phyloP scores from a whole-genome alignment of 2,888 invertebrate species.

The Tridacna crocea region DNA sequence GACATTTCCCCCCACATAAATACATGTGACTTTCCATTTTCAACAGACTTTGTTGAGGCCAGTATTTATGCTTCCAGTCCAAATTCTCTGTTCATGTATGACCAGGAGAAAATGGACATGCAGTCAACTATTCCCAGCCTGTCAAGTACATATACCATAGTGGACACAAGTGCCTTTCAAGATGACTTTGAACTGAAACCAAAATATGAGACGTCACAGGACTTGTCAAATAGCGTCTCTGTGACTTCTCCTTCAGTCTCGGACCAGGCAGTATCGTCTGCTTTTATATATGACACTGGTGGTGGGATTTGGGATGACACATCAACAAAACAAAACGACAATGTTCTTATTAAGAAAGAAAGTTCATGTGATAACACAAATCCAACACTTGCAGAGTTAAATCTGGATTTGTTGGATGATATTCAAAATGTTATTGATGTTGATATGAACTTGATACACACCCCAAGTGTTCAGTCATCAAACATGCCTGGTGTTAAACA shows the following conservation, averaged over 20 bases:
- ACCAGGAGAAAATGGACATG: constrained; percentile 76
- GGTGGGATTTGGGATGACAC: constrained; percentile 18
- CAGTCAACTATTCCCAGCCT: constrained; percentile 65
- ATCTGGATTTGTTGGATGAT: constrained; percentile 51
- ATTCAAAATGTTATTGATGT: constrained; percentile 51
- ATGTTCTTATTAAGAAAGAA: constrained; percentile 42
- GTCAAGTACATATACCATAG: constrained; percentile 35
- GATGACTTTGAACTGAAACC: constrained; percentile 72
- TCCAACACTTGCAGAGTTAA: constrained; percentile 73
- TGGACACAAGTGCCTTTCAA: constrained; percentile 33
- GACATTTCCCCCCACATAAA: constrained; percentile 48
- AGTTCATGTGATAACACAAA: constrained; percentile 39
- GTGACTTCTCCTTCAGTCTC: not conserved
- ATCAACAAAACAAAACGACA: constrained; percentile 25
- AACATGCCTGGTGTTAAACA: constrained; percentile 7
- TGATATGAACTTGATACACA: constrained; percentile 33
- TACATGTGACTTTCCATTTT: constrained; percentile 61
- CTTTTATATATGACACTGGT: constrained; percentile 27
- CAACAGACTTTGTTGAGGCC: constrained; percentile 61
- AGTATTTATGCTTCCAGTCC: constrained; percentile 76
- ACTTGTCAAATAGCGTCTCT: constrained; percentile 47
- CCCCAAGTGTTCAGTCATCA: constrained; percentile 6
- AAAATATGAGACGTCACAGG: constrained; percentile 68
- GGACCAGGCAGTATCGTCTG: constrained; percentile 1
- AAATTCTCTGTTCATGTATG: constrained; percentile 79